Conservation (phyloP, 2,113 vertebrate species). For the Seriola rivoliana region DNA sequence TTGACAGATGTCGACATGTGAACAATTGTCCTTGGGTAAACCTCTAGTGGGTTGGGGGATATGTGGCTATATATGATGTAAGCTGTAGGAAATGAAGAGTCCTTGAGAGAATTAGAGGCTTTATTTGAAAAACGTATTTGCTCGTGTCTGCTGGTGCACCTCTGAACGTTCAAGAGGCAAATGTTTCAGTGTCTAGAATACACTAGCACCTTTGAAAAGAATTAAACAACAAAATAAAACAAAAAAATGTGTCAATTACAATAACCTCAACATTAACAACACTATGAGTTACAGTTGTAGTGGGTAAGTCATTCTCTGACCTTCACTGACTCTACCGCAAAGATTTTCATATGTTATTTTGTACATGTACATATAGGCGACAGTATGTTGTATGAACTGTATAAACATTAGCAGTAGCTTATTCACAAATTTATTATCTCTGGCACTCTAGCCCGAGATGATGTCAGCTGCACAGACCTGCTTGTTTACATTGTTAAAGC, state of each 20-base stretch:
- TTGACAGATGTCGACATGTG: constrained; percentile 69
- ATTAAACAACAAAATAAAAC: too few relatives aligned
- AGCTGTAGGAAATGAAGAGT: constrained; percentile 59
- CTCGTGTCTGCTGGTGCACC: constrained; percentile 14
- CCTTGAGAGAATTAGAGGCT: constrained; percentile 47
- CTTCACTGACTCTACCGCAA: neutral
- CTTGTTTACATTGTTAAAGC: too few relatives aligned
- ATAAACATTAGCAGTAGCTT: too few relatives aligned
- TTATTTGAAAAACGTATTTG: constrained; percentile 48
- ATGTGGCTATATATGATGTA: constrained; percentile 63
- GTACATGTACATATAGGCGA: neutral
- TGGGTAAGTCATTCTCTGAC: neutral
- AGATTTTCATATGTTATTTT: neutral
- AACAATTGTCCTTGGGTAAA: constrained; percentile 70
- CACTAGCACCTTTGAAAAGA: neutral
- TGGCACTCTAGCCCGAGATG: too few relatives aligned
- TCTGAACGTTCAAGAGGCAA: constrained; percentile 12
- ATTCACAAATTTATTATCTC: too few relatives aligned
- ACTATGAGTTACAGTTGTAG: neutral
- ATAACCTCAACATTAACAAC: neutral
- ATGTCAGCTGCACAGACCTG: too few relatives aligned
- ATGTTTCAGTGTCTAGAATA: constrained; percentile 1
- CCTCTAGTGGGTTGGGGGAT: constrained; percentile 50
- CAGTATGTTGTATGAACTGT: neutral
- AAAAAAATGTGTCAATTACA: neutral